Evolutionary conservation across 2,113 vertebrate species (phyloP).

Genomic region (Periophthalmus modestus): DNA sequence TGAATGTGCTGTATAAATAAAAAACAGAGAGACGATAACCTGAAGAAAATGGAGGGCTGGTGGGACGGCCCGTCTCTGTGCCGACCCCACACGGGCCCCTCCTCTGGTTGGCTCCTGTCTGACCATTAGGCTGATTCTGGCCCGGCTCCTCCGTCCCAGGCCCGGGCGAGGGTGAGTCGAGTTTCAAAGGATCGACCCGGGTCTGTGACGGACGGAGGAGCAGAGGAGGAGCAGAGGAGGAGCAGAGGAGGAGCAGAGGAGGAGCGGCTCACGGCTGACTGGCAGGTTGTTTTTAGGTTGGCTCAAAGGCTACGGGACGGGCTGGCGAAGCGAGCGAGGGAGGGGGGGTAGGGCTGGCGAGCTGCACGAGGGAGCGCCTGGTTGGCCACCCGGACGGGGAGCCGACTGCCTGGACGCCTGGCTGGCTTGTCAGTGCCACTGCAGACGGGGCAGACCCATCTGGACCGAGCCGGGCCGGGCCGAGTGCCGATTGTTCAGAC

Average conservation of each 20-base stretch:
- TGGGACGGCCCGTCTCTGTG: conserved; percentile 63
- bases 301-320: conserved; percentile 37
- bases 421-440: conserved; percentile 48
- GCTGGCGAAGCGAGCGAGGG: no score
- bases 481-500: conserved; percentile 49
- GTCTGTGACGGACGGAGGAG: conserved; percentile 48
- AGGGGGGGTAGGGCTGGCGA: conserved; percentile 48
- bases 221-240: no score
- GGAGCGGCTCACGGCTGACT: conserved; percentile 57
- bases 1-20: no score
- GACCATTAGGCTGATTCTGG: conserved; percentile 62
- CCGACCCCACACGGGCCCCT: conserved; percentile 66
- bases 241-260: no score
- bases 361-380: conserved; percentile 58
- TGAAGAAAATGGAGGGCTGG: conserved; percentile 60
- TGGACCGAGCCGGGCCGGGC: conserved; percentile 55
- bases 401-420: conserved; percentile 56
- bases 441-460: conserved; percentile 46
- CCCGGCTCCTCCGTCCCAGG: conserved; percentile 53
- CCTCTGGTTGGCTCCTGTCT: conserved; percentile 63
- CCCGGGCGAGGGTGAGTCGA: no score
- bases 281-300: conserved; percentile 54
- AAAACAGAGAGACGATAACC: conserved; percentile 40
- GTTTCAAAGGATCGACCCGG: no score
- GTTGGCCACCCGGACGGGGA: conserved; percentile 61